phyloP scores from a whole-genome alignment of 2,888 invertebrate genomes.

The Apamea sordens region DNA sequence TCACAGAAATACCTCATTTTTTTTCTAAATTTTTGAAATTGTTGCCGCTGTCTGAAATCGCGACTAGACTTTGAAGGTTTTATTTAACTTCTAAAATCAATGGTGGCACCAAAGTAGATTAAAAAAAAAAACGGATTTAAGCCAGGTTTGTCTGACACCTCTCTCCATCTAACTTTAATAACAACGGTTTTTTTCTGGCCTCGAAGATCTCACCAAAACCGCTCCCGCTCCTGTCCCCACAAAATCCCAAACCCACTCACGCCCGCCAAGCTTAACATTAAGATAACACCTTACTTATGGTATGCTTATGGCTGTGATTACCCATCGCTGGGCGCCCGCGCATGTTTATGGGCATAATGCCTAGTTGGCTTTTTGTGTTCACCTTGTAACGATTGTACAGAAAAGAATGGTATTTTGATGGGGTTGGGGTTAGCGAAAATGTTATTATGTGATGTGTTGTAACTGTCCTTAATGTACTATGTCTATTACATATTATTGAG shows the following conservation, averaged over 20 bases:
- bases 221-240: slow-evolving; percentile 66
- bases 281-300: slow-evolving; percentile 84
- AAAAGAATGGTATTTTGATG: slow-evolving; percentile 59
- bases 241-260: slow-evolving; percentile 55
- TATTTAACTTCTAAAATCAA: not conserved
- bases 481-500: too few relatives aligned
- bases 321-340: slow-evolving; percentile 65
- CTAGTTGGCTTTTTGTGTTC: slow-evolving; percentile 64
- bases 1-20: too few relatives aligned
- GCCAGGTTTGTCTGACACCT: not conserved
- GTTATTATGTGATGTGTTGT: slow-evolving; percentile 3
- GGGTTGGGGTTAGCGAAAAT: slow-evolving; percentile 39
- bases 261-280: slow-evolving; percentile 77
- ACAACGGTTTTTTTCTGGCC: not conserved
- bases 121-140: not conserved
- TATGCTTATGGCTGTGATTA: slow-evolving; percentile 72
- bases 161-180: not conserved
- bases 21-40: not conserved
- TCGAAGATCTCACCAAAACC: slow-evolving; percentile 9
- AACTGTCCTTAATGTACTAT: not conserved
- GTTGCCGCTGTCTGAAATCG: not conserved
- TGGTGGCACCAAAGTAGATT: not conserved
- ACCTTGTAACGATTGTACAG: slow-evolving; percentile 44
- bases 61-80: not conserved
- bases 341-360: slow-evolving; percentile 64